phyloP scores from a whole-genome alignment of 2,888 invertebrate species.

The Protodeltote pygarga region DNA sequence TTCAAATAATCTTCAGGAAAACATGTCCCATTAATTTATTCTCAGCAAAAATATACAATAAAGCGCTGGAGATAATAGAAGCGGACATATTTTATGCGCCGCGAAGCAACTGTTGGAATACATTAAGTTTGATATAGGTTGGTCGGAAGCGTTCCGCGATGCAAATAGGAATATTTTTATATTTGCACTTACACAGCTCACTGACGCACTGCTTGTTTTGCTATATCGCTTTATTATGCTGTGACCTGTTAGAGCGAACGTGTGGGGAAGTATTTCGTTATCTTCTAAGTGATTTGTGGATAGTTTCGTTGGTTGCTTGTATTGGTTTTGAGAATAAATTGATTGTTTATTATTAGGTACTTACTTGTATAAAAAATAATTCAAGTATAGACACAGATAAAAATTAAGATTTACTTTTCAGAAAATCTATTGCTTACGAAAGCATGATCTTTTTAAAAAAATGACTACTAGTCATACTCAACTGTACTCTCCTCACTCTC shows the following conservation, averaged over 20 bases:
- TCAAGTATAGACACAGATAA: too few species aligned
- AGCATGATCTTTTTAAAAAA: too few species aligned
- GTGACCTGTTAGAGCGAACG: slow-evolving; percentile 26
- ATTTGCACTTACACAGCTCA: slow-evolving; percentile 38
- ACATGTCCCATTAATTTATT: slow-evolving; percentile 27
- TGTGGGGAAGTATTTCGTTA: slow-evolving; percentile 21
- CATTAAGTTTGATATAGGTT: slow-evolving; percentile 46
- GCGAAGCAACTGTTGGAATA: slow-evolving; percentile 35
- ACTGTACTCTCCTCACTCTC: too few species aligned
- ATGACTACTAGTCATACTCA: too few species aligned
- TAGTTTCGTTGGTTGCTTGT: slow-evolving; percentile 4
- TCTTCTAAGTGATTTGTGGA: slow-evolving; percentile 24
- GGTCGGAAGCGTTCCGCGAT: slow-evolving; percentile 39
- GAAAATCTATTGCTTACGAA: too few species aligned
- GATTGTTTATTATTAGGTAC: too few species aligned
- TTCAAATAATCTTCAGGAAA: slow-evolving; percentile 37
- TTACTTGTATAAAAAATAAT: too few species aligned
- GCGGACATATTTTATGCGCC: slow-evolving; percentile 37
- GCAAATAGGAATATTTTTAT: slow-evolving; percentile 48
- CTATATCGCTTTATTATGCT: slow-evolving; percentile 43
- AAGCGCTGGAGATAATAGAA: slow-evolving; percentile 39
- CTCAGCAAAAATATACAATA: slow-evolving; percentile 25
- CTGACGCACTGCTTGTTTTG: slow-evolving; percentile 24
- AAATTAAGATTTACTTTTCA: too few species aligned
- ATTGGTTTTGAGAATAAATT: background rate